Conservation (phyloP, 2,113 vertebrate species). For the Strigops habroptila region DNA sequence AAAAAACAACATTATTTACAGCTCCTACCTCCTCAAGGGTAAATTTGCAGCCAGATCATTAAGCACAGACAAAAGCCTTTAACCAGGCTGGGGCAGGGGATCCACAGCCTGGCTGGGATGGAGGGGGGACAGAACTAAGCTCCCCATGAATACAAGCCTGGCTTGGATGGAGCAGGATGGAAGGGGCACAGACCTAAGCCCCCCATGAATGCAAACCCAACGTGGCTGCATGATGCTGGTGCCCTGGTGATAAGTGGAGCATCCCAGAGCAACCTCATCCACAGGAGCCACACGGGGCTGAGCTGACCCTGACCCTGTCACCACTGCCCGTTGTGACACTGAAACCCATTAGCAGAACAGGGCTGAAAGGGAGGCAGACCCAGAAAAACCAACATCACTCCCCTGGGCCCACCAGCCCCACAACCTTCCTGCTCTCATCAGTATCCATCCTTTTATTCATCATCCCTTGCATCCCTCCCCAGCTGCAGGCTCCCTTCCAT, state of each 20-base stretch:
- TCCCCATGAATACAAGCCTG: background rate
- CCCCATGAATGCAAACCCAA: background rate
- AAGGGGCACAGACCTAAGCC: background rate
- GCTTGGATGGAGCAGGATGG: background rate
- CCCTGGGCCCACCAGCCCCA: background rate
- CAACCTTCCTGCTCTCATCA: background rate
- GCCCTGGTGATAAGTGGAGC: background rate
- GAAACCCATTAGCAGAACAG: background rate
- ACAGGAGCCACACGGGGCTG: background rate
- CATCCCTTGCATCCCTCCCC: background rate
- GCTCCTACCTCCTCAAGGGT: background rate
- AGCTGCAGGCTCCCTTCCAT: background rate
- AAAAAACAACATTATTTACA: background rate
- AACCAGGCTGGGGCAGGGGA: background rate
- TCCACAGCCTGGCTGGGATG: background rate
- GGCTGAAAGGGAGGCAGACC: background rate
- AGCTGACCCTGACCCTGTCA: background rate
- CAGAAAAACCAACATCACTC: background rate
- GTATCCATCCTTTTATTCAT: background rate
- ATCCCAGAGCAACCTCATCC: accelerated
- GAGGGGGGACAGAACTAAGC: background rate
- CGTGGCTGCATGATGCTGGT: background rate
- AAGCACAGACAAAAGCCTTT: slow-evolving; percentile 4
- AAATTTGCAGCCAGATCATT: background rate
- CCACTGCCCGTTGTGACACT: background rate